Conservation (phyloP, 2,888 invertebrate genomes). For the Tuta absoluta region DNA sequence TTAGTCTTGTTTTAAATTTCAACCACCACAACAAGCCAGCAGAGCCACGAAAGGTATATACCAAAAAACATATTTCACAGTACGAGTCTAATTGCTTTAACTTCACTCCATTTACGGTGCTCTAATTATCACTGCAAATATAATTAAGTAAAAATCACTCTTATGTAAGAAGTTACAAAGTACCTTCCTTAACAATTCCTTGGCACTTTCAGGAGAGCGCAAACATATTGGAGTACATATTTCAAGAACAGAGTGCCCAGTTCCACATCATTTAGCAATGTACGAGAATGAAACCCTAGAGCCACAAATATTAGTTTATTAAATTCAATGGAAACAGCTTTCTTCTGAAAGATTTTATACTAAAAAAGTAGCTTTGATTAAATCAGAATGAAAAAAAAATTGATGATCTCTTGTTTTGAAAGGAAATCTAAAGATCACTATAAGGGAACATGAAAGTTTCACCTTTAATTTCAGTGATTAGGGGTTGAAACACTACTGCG, state of each 20-base stretch:
- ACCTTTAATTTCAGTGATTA: too few species aligned
- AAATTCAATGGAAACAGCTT: neutral
- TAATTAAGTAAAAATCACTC: conserved; percentile 50
- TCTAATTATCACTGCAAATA: conserved; percentile 54
- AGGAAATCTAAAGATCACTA: too few species aligned
- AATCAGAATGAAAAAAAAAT: too few species aligned
- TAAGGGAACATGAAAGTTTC: too few species aligned
- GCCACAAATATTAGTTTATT: neutral
- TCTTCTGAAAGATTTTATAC: too few species aligned
- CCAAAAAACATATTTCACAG: conserved; percentile 47
- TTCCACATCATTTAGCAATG: neutral
- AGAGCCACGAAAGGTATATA: too few species aligned
- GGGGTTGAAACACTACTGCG: too few species aligned
- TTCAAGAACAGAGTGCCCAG: neutral
- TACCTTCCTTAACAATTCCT: neutral
- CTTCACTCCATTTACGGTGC: conserved; percentile 52
- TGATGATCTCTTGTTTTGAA: too few species aligned
- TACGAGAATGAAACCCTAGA: neutral
- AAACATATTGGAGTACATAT: neutral
- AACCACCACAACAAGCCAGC: too few species aligned
- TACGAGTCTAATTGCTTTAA: conserved; percentile 48
- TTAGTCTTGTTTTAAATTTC: too few species aligned
- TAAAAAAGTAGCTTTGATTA: too few species aligned
- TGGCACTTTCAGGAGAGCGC: neutral
- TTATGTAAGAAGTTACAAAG: neutral